Conservation (phyloP, 2,888 invertebrate species). For the Rotaria socialis region DNA sequence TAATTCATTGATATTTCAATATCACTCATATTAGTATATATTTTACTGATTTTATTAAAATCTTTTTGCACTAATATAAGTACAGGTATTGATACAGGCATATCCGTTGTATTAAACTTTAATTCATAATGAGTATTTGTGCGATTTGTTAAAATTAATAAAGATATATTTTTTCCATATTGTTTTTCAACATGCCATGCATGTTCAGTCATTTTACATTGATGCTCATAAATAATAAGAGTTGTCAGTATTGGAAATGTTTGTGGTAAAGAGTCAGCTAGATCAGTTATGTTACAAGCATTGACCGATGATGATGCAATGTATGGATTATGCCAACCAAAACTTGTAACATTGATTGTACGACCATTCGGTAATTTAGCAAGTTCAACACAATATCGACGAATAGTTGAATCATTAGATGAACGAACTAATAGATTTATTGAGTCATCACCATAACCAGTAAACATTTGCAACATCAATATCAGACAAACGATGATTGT, state of each 20-base stretch:
- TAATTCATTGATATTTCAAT: neutral
- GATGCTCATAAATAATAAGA: neutral
- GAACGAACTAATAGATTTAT: neutral
- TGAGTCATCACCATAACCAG: neutral
- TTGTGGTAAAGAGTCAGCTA: neutral
- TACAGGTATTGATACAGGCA: constrained; percentile 31
- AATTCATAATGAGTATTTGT: neutral
- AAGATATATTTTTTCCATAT: neutral
- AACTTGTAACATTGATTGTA: neutral
- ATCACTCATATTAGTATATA: neutral
- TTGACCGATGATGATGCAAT: neutral
- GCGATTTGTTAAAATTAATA: neutral
- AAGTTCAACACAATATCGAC: constrained; percentile 5
- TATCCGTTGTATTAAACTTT: neutral
- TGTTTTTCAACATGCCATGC: neutral
- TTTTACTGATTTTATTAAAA: neutral
- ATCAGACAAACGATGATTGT: neutral
- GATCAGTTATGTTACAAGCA: neutral
- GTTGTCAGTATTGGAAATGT: neutral
- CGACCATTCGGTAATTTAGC: neutral
- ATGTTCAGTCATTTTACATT: constrained; percentile 21
- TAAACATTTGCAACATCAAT: neutral
- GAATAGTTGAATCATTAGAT: neutral
- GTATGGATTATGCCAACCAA: constrained; percentile 12
- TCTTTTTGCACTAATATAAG: neutral